These are phyloP conservation scores for Monoplex corrugatus DNA, from an alignment of 2,888 invertebrate genomes.

Conservation along the genomic window DNA sequence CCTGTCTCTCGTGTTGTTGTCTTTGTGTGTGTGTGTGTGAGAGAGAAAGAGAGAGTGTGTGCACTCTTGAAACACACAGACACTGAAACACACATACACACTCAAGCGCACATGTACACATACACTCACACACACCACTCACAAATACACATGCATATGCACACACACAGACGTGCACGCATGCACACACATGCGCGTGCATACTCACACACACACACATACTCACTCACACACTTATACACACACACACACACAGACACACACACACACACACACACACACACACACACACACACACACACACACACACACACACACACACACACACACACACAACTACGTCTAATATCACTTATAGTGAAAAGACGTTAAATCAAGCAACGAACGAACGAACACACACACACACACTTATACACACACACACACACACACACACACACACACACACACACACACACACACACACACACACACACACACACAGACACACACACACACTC, in stretches of 20 bases:
- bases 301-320: not conserved
- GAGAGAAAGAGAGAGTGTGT: too few species aligned
- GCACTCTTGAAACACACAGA: too few species aligned
- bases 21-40: too few species aligned
- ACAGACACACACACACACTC: too few species aligned
- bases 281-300: not conserved
- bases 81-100: too few species aligned
- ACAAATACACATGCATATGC: too few species aligned
- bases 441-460: conserved; percentile 13
- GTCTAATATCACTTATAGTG: too few species aligned
- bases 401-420: not conserved
- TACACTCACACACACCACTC: too few species aligned
- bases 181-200: not conserved
- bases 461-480: conserved; percentile 13
- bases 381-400: too few species aligned
- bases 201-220: not conserved
- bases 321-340: not conserved
- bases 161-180: not conserved
- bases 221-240: not conserved
- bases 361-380: too few species aligned
- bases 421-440: not conserved
- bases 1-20: too few species aligned
- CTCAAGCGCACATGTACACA: too few species aligned
- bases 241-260: conserved; percentile 1
- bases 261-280: conserved; percentile 1